Evolutionary conservation across 2,113 vertebrate species (phyloP).

Genomic region (Spilogale gracilis): DNA sequence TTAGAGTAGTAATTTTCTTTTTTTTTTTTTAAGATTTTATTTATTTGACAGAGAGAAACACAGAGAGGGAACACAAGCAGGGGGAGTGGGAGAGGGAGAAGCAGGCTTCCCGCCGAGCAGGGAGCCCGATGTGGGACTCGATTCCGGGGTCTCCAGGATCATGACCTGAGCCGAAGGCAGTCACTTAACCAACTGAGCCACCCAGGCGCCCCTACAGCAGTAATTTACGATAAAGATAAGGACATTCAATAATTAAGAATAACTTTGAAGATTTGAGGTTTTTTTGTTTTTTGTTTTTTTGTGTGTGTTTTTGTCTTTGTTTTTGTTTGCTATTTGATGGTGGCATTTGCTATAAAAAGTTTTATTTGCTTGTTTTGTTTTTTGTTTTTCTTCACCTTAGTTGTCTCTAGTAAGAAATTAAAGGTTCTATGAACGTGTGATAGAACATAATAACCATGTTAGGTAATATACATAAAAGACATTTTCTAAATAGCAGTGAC

Average conservation of each 20-base stretch:
- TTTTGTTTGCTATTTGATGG: background rate
- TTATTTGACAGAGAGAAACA: too few species aligned
- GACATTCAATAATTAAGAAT: background rate
- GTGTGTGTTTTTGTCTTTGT: background rate
- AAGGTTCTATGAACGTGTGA: background rate
- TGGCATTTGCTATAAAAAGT: background rate
- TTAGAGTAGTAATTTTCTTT: background rate
- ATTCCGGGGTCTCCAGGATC: too few species aligned
- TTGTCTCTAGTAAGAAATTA: background rate
- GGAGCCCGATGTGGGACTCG: too few species aligned
- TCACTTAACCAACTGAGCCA: too few species aligned
- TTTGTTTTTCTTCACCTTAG: background rate
- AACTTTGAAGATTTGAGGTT: background rate
- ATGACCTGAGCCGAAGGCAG: too few species aligned
- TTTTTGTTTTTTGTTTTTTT: background rate
- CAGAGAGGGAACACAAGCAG: too few species aligned
- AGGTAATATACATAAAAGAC: background rate
- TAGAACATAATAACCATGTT: background rate
- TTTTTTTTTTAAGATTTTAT: too few species aligned
- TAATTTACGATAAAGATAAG: background rate
- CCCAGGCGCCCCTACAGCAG: background rate
- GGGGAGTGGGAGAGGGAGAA: too few species aligned
- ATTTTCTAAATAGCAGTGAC: constrained; percentile 1
- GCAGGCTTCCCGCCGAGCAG: too few species aligned
- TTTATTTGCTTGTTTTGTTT: background rate